phyloP scores from a whole-genome alignment of 2,113 vertebrate genomes.

The Centropristis striata region DNA sequence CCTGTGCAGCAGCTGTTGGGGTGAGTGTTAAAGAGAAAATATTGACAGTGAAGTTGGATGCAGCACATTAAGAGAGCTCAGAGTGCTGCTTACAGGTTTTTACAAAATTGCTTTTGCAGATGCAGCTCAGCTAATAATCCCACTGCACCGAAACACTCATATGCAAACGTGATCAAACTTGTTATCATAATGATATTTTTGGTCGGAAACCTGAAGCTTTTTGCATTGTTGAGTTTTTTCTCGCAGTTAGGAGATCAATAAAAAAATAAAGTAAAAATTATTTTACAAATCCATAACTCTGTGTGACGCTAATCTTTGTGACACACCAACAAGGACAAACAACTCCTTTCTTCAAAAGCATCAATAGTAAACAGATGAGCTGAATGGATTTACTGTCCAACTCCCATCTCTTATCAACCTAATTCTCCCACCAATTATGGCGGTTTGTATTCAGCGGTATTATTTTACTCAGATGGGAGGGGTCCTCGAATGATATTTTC shows the following conservation, averaged over 20 bases:
- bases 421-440: slow-evolving; percentile 70
- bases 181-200: neutral
- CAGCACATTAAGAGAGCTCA: slow-evolving; percentile 33
- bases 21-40: slow-evolving; percentile 38
- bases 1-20: slow-evolving; percentile 7
- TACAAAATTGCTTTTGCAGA: slow-evolving; percentile 16
- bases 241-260: slow-evolving; percentile 55
- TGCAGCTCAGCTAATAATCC: slow-evolving; percentile 25
- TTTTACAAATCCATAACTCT: slow-evolving; percentile 62
- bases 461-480: slow-evolving; percentile 62
- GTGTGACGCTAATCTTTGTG: slow-evolving; percentile 60
- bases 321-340: slow-evolving; percentile 59
- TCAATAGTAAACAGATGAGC: slow-evolving; percentile 59
- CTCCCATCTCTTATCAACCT: slow-evolving; percentile 67
- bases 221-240: slow-evolving; percentile 11
- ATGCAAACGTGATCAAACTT: slow-evolving; percentile 22
- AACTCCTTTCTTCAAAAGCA: slow-evolving; percentile 58
- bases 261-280: slow-evolving; percentile 42
- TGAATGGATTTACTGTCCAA: slow-evolving; percentile 72
- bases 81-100: slow-evolving; percentile 21
- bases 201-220: slow-evolving; percentile 15
- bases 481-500: slow-evolving; percentile 58
- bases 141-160: neutral
- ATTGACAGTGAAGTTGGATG: slow-evolving; percentile 31
- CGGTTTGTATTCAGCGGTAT: slow-evolving; percentile 53